Evolutionary conservation across 2,113 vertebrate genomes (phyloP), one percentile per base, ranked within the genome.

Genomic region (Hippocampus comes): DNA sequence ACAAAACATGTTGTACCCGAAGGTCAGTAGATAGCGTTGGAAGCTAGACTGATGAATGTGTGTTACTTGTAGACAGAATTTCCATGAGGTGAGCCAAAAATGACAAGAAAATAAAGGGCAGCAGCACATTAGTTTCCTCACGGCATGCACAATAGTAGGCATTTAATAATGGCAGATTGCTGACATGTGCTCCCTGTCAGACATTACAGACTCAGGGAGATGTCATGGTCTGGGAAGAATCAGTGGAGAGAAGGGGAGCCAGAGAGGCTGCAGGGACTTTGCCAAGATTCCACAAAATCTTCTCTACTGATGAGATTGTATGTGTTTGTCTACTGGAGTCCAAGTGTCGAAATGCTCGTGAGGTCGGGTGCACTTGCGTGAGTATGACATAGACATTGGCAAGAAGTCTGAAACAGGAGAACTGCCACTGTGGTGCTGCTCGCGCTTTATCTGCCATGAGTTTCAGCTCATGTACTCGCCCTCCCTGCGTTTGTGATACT

Each of bases 191-290:
- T 74, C 75, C 71, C 77, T 5, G 48, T 83, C 67, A 65, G 56
- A 81, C 75, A 59, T 79, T 72, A 70, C 41, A 74, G 69, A 42
- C 71, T 79, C 1, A 9, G 68, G 61, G 73, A 73, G 66, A 74
- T 82, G 79, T 81, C 71, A 76, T 57, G 75, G 77, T 84, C 78
- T 86, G 73, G 75, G 57, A 72, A 77, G 69, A 79, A 81, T 81
- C 77, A 86, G 63, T 14, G n/a, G 51, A 63, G 69, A 75, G 56
- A 67, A 72, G 67, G 75, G 74, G 76, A 80, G 81, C 80, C 77
- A 73, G 64, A 8, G 20, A 63, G 74, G 64, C 78, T 67, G 70
- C 21, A 65, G 46, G 78, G 18, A 80, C 20, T 15, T 15, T 49
- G 75, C 77, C 81, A 80, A 84, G 66, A 84, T 80, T 85, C 78